These are phyloP conservation scores for Pyrocoelia pectoralis DNA, from an alignment of 2,888 invertebrate genomes.

Conservation along the genomic window DNA sequence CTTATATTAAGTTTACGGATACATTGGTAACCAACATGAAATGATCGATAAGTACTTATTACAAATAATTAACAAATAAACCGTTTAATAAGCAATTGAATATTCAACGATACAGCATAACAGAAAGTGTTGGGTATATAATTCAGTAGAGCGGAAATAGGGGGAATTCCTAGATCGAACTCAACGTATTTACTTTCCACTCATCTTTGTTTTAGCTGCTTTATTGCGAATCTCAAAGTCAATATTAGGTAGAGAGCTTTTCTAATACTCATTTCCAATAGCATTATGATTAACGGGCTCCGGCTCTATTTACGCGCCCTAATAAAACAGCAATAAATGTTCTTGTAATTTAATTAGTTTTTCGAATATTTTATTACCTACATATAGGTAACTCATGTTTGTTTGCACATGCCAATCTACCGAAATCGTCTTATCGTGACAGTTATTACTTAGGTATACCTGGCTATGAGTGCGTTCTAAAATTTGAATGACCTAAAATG, in stretches of 20 bases:
- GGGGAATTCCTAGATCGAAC: constrained; percentile 21
- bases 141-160: constrained; percentile 21
- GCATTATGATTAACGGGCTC: constrained; percentile 11
- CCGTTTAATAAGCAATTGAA: too few species aligned
- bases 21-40: too few species aligned
- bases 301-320: constrained; percentile 2
- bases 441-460: too few species aligned
- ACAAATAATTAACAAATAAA: too few species aligned
- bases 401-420: too few species aligned
- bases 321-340: constrained; percentile 3
- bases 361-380: not conserved
- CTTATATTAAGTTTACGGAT: too few species aligned
- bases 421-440: too few species aligned
- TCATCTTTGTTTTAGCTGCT: constrained; percentile 51
- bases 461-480: too few species aligned
- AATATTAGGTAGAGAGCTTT: constrained; percentile 39
- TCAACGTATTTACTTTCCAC: constrained; percentile 47
- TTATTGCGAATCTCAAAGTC: constrained; percentile 53
- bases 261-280: constrained; percentile 13
- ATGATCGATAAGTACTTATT: too few species aligned
- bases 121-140: constrained; percentile 10
- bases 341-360: constrained; percentile 4
- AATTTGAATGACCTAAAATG: too few species aligned
- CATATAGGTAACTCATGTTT: too few species aligned
- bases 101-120: not conserved